Conservation (phyloP, 2,888 invertebrate species). For the Hypselothyrea guttata region DNA sequence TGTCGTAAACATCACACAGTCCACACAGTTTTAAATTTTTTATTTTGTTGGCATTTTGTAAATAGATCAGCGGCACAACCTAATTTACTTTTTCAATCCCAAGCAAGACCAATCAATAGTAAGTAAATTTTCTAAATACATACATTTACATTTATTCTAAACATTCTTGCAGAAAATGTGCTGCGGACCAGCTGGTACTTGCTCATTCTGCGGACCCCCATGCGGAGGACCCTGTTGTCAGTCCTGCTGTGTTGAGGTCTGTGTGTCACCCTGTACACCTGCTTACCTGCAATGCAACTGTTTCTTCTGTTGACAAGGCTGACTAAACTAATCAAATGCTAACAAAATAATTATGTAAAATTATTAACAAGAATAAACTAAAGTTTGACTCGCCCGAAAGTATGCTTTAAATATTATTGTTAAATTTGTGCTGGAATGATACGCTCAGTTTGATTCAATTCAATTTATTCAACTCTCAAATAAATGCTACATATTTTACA, state of each 20-base stretch:
- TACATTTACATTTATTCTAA: no score
- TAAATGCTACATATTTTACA: conserved; percentile 48
- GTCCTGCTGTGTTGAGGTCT: conserved; percentile 55
- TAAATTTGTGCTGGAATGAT: neutral
- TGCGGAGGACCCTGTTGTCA: conserved; percentile 38
- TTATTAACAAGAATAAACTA: conserved; percentile 6
- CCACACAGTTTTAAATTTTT: conserved; percentile 31
- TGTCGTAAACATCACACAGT: conserved; percentile 44
- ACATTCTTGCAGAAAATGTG: conserved; percentile 47
- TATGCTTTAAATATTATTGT: neutral
- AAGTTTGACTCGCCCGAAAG: neutral
- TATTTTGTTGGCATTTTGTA: conserved; percentile 43
- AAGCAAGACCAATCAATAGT: no score
- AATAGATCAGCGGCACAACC: neutral
- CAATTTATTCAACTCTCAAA: conserved; percentile 60
- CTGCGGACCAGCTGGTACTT: conserved; percentile 48
- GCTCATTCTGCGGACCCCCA: conserved; percentile 57
- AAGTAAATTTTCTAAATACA: no score
- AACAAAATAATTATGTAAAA: conserved; percentile 45
- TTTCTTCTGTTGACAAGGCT: conserved; percentile 23
- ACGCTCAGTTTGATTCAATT: conserved; percentile 14
- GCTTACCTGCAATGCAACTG: conserved; percentile 57
- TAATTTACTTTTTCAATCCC: no score
- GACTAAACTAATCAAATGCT: neutral
- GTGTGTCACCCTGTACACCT: conserved; percentile 56